Percentiles rank a stretch among this genome's conserved stretches.
These are phyloP conservation scores for Speoplatyrhinus poulsoni DNA, from an alignment of 2,113 vertebrate genomes.

Conservation along the genomic window DNA sequence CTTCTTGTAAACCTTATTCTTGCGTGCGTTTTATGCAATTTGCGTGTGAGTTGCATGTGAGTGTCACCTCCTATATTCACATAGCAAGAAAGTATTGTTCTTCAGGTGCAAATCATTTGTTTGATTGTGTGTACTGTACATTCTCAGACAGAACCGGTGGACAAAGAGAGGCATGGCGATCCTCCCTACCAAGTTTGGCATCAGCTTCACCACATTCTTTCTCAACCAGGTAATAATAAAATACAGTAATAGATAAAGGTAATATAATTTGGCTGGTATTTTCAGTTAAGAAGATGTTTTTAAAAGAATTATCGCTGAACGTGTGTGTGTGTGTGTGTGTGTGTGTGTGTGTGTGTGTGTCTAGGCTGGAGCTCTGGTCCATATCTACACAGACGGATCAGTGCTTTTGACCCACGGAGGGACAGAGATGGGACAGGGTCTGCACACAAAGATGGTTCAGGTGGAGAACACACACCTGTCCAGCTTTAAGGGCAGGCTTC, in stretches of 20 bases:
- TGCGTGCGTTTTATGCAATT: no score
- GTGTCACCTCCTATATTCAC: no score
- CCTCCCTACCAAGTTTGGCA: conserved; percentile 94
- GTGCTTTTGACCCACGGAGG: conserved; percentile 92
- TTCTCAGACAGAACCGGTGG: conserved; percentile 89
- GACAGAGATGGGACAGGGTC: conserved; percentile 96
- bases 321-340: conserved; percentile 23
- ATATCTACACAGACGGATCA: conserved; percentile 93
- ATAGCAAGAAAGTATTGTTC: no score
- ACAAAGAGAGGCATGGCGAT: conserved; percentile 92
- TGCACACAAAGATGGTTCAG: conserved; percentile 98
- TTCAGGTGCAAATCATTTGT: no score
- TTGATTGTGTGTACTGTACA: not conserved
- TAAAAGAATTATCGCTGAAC: no score
- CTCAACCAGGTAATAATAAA: conserved; percentile 89
- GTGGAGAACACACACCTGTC: conserved; percentile 62
- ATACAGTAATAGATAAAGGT: not conserved
- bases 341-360: conserved; percentile 24
- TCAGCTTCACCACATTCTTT: conserved; percentile 86
- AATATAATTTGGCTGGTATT: no score
- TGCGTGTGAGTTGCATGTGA: no score
- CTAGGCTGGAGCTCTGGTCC: conserved; percentile 90
- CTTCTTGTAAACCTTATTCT: no score
- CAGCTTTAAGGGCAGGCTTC: no score
- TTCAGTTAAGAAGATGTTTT: no score